Evolutionary conservation across 2,113 vertebrate genomes (phyloP).

Genomic region (Neofelis nebulosa): DNA sequence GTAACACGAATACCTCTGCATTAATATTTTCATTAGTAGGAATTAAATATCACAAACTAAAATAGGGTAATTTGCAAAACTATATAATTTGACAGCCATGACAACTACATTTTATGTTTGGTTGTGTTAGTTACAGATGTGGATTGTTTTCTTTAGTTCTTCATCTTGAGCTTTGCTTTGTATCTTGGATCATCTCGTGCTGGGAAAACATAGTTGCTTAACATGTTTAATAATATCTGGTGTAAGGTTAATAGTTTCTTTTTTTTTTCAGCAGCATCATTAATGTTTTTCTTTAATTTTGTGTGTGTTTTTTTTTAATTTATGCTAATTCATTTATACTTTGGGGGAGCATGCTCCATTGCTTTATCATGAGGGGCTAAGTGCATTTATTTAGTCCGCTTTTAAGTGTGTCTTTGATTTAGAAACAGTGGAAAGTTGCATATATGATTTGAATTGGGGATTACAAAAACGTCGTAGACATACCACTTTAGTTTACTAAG

Average conservation of each 20-base stretch:
- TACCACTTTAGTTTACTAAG: neutral
- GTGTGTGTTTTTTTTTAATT: constrained; percentile 27
- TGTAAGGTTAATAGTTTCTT: constrained; percentile 37
- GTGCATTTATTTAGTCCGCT: neutral
- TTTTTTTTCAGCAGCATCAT: constrained; percentile 26
- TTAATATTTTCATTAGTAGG: constrained; percentile 76
- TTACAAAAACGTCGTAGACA: neutral
- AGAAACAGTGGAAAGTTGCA: neutral
- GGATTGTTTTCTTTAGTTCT: constrained; percentile 59
- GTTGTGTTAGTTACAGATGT: constrained; percentile 58
- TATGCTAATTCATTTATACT: constrained; percentile 62
- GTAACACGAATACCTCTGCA: constrained; percentile 76
- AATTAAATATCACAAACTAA: constrained; percentile 66
- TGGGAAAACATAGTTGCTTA: constrained; percentile 74
- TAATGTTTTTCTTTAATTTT: constrained; percentile 24
- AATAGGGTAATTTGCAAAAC: constrained; percentile 69
- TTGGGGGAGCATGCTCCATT: constrained; percentile 74
- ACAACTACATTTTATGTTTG: constrained; percentile 66
- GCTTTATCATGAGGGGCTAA: constrained; percentile 40
- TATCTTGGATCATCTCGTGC: constrained; percentile 70
- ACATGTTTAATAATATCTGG: constrained; percentile 56
- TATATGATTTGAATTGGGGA: constrained; percentile 36
- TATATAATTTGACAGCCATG: constrained; percentile 56
- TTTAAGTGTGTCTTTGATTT: constrained; percentile 60
- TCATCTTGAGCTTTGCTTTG: constrained; percentile 67